Conservation (phyloP, 2,797 vertebrate genomes). For the Cossypha dichroa region DNA sequence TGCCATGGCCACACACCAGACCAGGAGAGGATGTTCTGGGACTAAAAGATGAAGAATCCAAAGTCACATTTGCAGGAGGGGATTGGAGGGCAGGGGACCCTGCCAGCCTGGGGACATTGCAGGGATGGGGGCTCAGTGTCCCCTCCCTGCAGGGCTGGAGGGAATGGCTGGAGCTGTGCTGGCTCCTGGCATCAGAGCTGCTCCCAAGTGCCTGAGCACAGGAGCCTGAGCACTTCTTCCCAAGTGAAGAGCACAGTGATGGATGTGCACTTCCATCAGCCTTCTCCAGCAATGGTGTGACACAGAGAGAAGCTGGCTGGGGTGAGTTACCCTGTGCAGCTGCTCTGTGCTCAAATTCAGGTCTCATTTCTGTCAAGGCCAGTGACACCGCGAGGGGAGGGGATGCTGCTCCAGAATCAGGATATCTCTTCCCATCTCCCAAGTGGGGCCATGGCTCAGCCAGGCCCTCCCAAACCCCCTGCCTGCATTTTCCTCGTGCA, state of each 20-base stretch:
- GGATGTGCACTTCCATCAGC: not conserved
- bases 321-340: not conserved
- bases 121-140: fast-evolving
- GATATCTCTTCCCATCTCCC: not conserved
- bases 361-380: not conserved
- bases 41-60: not conserved
- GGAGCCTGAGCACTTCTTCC: not conserved
- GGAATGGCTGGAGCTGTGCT: not conserved
- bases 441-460: fast-evolving
- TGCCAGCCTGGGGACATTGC: not conserved
- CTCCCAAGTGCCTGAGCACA: not conserved
- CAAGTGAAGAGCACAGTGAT: too few species aligned
- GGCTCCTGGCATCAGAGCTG: not conserved
- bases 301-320: not conserved
- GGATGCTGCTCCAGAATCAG: not conserved
- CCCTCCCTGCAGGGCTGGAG: not conserved
- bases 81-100: not conserved
- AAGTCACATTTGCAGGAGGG: not conserved
- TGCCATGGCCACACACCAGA: not conserved
- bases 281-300: not conserved
- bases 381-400: not conserved
- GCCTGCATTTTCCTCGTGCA: not conserved
- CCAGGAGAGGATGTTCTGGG: not conserved
- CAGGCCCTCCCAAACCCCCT: not conserved
- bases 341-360: not conserved